Evolutionary conservation across 2,888 invertebrate genomes (phyloP).

Genomic region (Osmoderma eremita): DNA sequence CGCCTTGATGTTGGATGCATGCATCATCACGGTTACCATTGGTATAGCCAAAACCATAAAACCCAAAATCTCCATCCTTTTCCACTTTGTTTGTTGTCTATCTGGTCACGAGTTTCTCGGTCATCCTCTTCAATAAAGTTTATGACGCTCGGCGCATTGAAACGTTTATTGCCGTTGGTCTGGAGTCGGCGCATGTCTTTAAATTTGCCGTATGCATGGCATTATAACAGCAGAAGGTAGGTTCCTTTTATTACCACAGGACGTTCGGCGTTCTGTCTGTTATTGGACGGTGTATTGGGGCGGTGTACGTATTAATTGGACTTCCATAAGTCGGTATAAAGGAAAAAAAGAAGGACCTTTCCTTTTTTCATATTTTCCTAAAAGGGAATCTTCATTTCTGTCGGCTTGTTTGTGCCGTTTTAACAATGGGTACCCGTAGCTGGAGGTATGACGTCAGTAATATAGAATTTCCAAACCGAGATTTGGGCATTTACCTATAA

Average conservation of each 20-base stretch:
- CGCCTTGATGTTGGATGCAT: not conserved
- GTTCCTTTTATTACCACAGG: slow-evolving; percentile 26
- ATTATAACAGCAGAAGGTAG: slow-evolving; percentile 16
- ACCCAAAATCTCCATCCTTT: slow-evolving; percentile 38
- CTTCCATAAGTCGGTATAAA: slow-evolving; percentile 1
- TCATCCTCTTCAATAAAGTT: slow-evolving; percentile 51
- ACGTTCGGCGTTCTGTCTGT: slow-evolving; percentile 6
- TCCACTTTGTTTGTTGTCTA: slow-evolving; percentile 49
- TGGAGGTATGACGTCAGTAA: too few relatives aligned
- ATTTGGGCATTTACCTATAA: too few relatives aligned
- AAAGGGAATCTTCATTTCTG: not conserved
- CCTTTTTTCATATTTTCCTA: slow-evolving; percentile 8
- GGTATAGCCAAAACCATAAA: slow-evolving; percentile 24
- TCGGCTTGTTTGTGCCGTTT: too few relatives aligned
- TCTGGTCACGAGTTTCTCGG: not conserved
- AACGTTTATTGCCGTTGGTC: slow-evolving; percentile 49
- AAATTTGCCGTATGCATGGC: slow-evolving; percentile 26
- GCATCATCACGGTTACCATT: not conserved
- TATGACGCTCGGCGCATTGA: slow-evolving; percentile 51
- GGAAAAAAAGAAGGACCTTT: not conserved
- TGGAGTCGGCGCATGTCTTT: slow-evolving; percentile 39
- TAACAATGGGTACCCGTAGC: too few relatives aligned
- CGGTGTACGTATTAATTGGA: slow-evolving; percentile 35
- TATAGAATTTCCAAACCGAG: too few relatives aligned
- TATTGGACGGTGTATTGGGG: slow-evolving; percentile 30